phyloP scores from a whole-genome alignment of 2,113 vertebrate species.

The Channa argus region DNA sequence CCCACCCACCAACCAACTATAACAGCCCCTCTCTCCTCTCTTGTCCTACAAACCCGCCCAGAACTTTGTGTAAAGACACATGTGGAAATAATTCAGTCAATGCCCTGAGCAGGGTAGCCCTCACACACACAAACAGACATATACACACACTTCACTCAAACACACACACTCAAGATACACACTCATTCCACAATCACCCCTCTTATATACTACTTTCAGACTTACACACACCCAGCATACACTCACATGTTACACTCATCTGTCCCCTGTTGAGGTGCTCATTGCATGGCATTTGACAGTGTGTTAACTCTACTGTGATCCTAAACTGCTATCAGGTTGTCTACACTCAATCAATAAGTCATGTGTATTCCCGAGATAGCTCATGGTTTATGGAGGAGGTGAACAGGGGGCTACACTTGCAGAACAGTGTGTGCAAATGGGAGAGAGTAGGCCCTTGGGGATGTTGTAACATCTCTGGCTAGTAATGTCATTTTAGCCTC shows the following conservation, averaged over 20 bases:
- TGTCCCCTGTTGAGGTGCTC: conserved; percentile 72
- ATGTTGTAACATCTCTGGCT: conserved; percentile 20
- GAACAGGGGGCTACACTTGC: conserved; percentile 48
- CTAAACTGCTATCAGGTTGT: conserved; percentile 78
- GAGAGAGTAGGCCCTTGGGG: not conserved
- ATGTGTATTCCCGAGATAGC: conserved; percentile 60
- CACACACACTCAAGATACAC: conserved; percentile 65
- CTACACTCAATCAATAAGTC: conserved; percentile 74
- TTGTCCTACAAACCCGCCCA: conserved; percentile 83
- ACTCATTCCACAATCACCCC: conserved; percentile 42
- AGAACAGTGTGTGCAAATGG: conserved; percentile 53
- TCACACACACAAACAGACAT: conserved; percentile 76
- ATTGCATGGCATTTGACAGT: conserved; percentile 78
- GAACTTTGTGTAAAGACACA: conserved; percentile 86
- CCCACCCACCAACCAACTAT: conserved; percentile 50
- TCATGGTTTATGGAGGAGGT: conserved; percentile 52
- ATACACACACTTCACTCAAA: conserved; percentile 46
- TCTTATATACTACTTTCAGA: conserved; percentile 36
- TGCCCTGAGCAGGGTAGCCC: conserved; percentile 84
- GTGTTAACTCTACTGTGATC: conserved; percentile 76
- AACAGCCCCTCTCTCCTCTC: conserved; percentile 69
- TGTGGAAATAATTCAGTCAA: conserved; percentile 87
- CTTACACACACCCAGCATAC: conserved; percentile 62
- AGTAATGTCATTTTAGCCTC: conserved; percentile 3
- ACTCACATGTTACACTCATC: conserved; percentile 67